phyloP scores from a whole-genome alignment of 2,113 vertebrate genomes.

The Corythaeola cristata region DNA sequence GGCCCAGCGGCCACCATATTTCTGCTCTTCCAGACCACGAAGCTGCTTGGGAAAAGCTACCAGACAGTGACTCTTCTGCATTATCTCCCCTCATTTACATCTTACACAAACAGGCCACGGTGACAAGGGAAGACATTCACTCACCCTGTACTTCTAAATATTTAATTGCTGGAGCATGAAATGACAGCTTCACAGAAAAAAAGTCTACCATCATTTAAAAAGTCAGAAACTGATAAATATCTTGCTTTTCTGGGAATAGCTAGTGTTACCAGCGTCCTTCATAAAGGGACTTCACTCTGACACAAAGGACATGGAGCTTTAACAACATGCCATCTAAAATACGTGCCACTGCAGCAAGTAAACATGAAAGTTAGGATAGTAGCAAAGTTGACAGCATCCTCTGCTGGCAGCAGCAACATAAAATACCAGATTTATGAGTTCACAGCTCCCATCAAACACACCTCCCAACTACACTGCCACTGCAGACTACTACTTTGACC shows the following conservation, averaged over 20 bases:
- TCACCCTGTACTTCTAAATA: conserved; percentile 38
- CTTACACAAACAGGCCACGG: conserved; percentile 39
- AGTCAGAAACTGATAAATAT: not conserved
- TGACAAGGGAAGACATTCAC: conserved; percentile 1
- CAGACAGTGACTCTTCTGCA: not conserved
- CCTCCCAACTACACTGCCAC: not conserved
- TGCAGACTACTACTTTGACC: not conserved
- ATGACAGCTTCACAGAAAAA: conserved; percentile 13
- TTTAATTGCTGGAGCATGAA: conserved; percentile 38
- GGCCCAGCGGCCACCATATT: not conserved
- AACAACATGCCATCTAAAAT: not conserved
- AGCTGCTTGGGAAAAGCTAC: conserved; percentile 12
- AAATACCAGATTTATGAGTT: not conserved
- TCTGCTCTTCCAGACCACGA: not conserved
- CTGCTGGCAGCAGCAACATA: not conserved
- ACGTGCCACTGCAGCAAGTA: not conserved
- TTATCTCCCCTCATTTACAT: conserved; percentile 43
- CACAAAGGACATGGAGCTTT: not conserved
- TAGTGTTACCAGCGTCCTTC: not conserved
- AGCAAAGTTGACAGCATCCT: not conserved
- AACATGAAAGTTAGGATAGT: not conserved
- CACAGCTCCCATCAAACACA: not conserved
- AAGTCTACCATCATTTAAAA: not conserved
- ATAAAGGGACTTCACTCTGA: not conserved
- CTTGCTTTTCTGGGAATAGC: not conserved